A percentile compares a stretch with the other conserved stretches of the same genome.
These are phyloP conservation scores for Pseudopipra pipra DNA, from an alignment of 2,113 vertebrate genomes.

Conservation along the genomic window DNA sequence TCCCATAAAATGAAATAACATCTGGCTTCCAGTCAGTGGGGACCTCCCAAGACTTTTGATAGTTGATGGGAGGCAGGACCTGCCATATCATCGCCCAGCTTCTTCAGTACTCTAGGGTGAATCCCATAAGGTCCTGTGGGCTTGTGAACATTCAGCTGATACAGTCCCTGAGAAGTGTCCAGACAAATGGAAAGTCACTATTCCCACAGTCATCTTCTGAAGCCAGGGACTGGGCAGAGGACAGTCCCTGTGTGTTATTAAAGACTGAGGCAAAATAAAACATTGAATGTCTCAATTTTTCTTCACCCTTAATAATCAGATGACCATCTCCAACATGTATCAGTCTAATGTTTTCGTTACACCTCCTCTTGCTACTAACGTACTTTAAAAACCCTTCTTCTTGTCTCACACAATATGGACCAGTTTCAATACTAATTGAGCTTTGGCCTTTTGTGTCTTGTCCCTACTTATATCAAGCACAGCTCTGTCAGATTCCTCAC, in stretches of 20 bases:
- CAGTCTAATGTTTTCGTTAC: not conserved
- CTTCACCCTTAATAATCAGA: not conserved
- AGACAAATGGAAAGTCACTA: not conserved
- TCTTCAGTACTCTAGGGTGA: not conserved
- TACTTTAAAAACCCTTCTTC: not conserved
- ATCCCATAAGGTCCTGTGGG: not conserved
- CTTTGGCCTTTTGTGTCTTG: not conserved
- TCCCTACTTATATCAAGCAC: not conserved
- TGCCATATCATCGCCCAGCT: accelerated
- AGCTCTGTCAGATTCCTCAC: not conserved
- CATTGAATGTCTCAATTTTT: not conserved
- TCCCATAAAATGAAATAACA: accelerated
- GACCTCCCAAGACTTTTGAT: not conserved
- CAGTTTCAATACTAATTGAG: not conserved
- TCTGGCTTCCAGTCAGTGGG: not conserved
- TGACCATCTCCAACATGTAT: not conserved
- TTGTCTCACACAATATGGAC: not conserved
- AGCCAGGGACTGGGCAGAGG: accelerated
- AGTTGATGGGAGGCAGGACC: not conserved
- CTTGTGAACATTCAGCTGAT: not conserved
- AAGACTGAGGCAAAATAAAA: not conserved
- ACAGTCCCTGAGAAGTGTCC: not conserved
- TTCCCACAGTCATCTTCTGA: not conserved
- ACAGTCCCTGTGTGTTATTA: not conserved
- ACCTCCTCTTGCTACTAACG: not conserved